Evolutionary conservation across 2,888 invertebrate species (phyloP), one percentile per base, ranked within the genome.

Genomic region (Dusona sp.): DNA sequence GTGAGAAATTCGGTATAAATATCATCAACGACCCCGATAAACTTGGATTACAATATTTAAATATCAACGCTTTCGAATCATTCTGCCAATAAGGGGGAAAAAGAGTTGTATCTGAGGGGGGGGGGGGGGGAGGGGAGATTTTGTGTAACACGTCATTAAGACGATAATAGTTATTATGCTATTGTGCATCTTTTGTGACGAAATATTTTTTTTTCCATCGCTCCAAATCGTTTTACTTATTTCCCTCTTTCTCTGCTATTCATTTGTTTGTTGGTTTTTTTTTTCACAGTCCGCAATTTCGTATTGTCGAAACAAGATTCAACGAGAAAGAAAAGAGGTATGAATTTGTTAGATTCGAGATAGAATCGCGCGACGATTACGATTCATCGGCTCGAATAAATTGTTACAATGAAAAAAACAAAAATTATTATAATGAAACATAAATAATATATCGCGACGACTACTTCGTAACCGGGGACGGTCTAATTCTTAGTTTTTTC

Each of bases 1-100:
- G 92, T 93, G 90, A 90, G 89, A 90, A 92, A 92, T 92, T 90
- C 89, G 87, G 88, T 91, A 89, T 91, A 90, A 91, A 92, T 92
- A 90, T 93, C 61, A 29, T 61, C 85, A 88, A 93, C 91, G 92
- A 84, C 88, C 87, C 80, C 89, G 88, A 88, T 88, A 88, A 88
- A 87, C 86, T 85, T 85, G 85, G 61, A 87, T 77, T 64, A 89
- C 83, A 89, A 83, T 84, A 74, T 74, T 79, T 75, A 79, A 61
- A 74, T 87, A 80, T 70, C 29, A 79, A 79, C 72, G 74, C 61
- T 61, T 29, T 61, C 16, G 61, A 61, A 61, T 61, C 61, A 29
- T 61, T 61, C 29, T 61, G 61, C 16, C 29, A 16, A 61, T 29
- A 57, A 13, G 16, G 61, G 29, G 48, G n/a, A n/a, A 42, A 48